A percentile compares a stretch with the other conserved stretches of the same genome.
phyloP scores from a whole-genome alignment of 2,888 invertebrate species.

The Lottia scabra region DNA sequence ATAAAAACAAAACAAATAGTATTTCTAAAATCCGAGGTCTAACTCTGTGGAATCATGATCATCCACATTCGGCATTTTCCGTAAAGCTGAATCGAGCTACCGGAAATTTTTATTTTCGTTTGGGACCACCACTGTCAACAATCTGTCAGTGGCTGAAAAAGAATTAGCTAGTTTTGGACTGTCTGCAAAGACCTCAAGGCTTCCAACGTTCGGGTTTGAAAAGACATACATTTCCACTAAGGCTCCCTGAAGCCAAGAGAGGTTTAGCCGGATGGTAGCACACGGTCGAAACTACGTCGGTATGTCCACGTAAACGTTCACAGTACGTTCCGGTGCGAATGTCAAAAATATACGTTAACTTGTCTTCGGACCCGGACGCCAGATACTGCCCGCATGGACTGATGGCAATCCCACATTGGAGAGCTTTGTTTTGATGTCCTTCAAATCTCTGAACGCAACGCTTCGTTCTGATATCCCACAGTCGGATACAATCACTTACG shows the following conservation, averaged over 20 bases:
- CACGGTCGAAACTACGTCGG: slow-evolving; percentile 65
- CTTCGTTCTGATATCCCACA: slow-evolving; percentile 68
- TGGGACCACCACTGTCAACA: no score
- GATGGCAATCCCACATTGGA: slow-evolving; percentile 63
- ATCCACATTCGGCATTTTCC: no score
- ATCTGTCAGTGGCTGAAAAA: neutral
- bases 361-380: slow-evolving; percentile 67
- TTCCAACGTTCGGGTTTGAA: slow-evolving; percentile 22
- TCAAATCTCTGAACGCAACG: slow-evolving; percentile 63
- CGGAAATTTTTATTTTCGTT: no score
- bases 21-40: no score
- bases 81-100: no score
- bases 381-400: slow-evolving; percentile 68
- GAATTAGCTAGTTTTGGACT: slow-evolving; percentile 16
- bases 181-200: slow-evolving; percentile 13
- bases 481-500: slow-evolving; percentile 66
- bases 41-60: no score
- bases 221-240: slow-evolving; percentile 44
- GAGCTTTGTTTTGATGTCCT: slow-evolving; percentile 63
- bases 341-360: slow-evolving; percentile 67
- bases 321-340: slow-evolving; percentile 62
- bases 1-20: no score
- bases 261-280: slow-evolving; percentile 60
- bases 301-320: slow-evolving; percentile 62
- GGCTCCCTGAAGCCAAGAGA: slow-evolving; percentile 41